phyloP scores from a whole-genome alignment of 2,113 vertebrate species.

The Plotosus lineatus region DNA sequence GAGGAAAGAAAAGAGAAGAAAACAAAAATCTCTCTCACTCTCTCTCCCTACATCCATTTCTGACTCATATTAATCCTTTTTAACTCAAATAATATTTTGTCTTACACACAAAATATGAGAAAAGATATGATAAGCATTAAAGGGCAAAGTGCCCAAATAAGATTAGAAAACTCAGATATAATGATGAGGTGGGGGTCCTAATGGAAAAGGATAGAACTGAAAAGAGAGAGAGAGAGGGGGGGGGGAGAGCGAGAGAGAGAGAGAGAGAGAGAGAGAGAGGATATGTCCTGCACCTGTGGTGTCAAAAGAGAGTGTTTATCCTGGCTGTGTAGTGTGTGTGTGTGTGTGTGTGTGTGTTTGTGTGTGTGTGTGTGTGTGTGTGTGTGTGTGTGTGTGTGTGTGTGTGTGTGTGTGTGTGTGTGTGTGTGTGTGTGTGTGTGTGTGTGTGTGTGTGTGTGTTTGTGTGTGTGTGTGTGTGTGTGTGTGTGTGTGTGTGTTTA shows the following conservation, averaged over 20 bases:
- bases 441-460: slow-evolving; percentile 27
- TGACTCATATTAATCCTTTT: background rate
- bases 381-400: slow-evolving; percentile 10
- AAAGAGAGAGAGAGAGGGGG: background rate
- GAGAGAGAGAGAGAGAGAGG: background rate
- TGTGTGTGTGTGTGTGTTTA: slow-evolving; percentile 45
- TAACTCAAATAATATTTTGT: background rate
- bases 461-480: slow-evolving; percentile 37
- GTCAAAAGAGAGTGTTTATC: slow-evolving; percentile 13
- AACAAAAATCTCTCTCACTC: background rate
- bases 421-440: slow-evolving; percentile 26
- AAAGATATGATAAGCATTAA: background rate
- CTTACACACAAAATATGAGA: background rate
- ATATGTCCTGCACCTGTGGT: slow-evolving; percentile 13
- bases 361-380: background rate
- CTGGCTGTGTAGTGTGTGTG: background rate
- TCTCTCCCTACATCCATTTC: slow-evolving; percentile 1
- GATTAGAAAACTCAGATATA: background rate
- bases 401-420: slow-evolving; percentile 33
- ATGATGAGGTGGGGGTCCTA: background rate
- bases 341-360: slow-evolving; percentile 15
- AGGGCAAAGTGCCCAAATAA: background rate
- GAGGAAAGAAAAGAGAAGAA: background rate
- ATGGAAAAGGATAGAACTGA: background rate
- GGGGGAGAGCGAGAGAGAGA: background rate